These are phyloP conservation scores for Paramisgurnus dabryanus DNA, from an alignment of 2,113 vertebrate species.

Conservation along the genomic window DNA sequence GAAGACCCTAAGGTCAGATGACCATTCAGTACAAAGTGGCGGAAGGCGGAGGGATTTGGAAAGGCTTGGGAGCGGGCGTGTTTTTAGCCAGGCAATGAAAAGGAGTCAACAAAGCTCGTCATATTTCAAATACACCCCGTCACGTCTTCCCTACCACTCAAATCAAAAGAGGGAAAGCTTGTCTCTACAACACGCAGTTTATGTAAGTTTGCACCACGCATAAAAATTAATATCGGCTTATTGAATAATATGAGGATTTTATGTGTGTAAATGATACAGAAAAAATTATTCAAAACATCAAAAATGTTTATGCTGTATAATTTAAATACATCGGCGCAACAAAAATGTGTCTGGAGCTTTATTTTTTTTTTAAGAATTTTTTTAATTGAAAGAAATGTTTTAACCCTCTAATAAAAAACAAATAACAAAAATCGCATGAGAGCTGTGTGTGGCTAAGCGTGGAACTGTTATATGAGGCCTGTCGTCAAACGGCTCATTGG, in stretches of 20 bases:
- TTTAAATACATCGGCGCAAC: not conserved
- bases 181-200: constrained; percentile 58
- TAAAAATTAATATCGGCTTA: not conserved
- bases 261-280: not conserved
- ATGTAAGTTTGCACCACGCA: constrained; percentile 16
- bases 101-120: constrained; percentile 72
- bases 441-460: not conserved
- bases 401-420: not conserved
- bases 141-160: constrained; percentile 70
- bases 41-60: constrained; percentile 60
- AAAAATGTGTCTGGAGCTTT: too few species aligned
- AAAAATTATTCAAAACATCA: not conserved
- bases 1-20: constrained; percentile 73
- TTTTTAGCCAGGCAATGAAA: constrained; percentile 70
- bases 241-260: not conserved
- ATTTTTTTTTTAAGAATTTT: not conserved
- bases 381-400: too few species aligned
- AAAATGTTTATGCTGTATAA: not conserved
- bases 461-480: constrained; percentile 45
- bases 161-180: constrained; percentile 53
- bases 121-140: constrained; percentile 75
- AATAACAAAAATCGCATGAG: too few species aligned
- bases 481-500: constrained; percentile 42
- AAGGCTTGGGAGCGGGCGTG: constrained; percentile 72
- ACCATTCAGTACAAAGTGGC: constrained; percentile 71